Percentiles rank a stretch among this genome's conserved stretches.
These are phyloP conservation scores for Acanthurus leucopareius DNA, from an alignment of 2,797 vertebrate species.

Conservation along the genomic window DNA sequence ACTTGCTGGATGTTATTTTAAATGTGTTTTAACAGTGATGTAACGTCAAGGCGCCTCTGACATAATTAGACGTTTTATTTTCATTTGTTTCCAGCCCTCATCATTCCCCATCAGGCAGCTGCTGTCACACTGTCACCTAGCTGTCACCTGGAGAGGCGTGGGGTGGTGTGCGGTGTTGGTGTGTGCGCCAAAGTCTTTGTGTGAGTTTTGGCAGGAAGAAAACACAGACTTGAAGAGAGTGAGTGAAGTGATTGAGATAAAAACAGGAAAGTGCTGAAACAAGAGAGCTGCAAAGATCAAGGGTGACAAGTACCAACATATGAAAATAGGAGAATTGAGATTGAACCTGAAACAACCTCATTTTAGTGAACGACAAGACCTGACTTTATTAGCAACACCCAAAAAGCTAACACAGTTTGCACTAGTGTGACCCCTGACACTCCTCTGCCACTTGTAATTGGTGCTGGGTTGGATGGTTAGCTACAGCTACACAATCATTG, in stretches of 20 bases:
- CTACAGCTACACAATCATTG: conserved; percentile 67
- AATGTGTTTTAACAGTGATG: conserved; percentile 85
- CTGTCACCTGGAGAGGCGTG: conserved; percentile 73
- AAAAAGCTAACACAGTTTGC: conserved; percentile 73
- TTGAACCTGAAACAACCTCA: conserved; percentile 64
- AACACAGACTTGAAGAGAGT: conserved; percentile 46
- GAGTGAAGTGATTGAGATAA: conserved; percentile 61
- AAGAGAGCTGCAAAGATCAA: conserved; percentile 53
- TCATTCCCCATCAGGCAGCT: conserved; percentile 77
- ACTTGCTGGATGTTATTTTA: conserved; percentile 83
- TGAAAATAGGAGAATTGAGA: conserved; percentile 61
- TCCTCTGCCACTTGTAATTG: conserved; percentile 68
- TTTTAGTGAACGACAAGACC: conserved; percentile 65
- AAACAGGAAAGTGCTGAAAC: conserved; percentile 51
- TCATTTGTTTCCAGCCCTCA: conserved; percentile 82
- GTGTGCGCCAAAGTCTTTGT: conserved; percentile 21
- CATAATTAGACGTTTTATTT: conserved; percentile 86
- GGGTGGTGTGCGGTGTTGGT: conserved; percentile 8
- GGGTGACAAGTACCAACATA: conserved; percentile 49
- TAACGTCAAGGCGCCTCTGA: conserved; percentile 78
- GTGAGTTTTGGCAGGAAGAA: conserved; percentile 38
- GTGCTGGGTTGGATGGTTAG: conserved; percentile 55
- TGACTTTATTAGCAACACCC: conserved; percentile 75
- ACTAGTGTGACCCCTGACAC: conserved; percentile 66
- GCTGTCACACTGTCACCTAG: conserved; percentile 72